phyloP scores from a whole-genome alignment of 2,888 invertebrate genomes.

The Standfussiana lucernea region DNA sequence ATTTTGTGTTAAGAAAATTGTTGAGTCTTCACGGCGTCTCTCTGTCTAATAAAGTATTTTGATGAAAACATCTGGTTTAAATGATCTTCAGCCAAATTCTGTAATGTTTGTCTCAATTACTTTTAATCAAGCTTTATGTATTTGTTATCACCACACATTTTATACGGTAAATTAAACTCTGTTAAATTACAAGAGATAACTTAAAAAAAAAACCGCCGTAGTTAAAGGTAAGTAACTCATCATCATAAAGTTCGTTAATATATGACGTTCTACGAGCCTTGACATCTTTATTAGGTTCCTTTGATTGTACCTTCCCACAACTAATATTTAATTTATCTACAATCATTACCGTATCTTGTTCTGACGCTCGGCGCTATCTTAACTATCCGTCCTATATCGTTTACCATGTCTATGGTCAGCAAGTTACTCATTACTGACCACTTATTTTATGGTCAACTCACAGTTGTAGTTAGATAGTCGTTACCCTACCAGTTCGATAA shows the following conservation, averaged over 20 bases:
- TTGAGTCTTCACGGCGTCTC: slow-evolving; percentile 48
- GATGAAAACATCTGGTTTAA: slow-evolving; percentile 34
- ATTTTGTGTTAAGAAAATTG: slow-evolving; percentile 41
- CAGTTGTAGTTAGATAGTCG: slow-evolving; percentile 54
- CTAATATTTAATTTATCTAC: slow-evolving; percentile 58
- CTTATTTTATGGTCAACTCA: slow-evolving; percentile 55
- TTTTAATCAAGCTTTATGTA: slow-evolving; percentile 32
- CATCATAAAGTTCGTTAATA: slow-evolving; percentile 45
- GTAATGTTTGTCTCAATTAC: slow-evolving; percentile 15
- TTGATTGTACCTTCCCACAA: slow-evolving; percentile 51
- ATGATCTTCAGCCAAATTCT: slow-evolving; percentile 26
- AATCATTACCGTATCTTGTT: slow-evolving; percentile 75
- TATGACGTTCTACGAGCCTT: slow-evolving; percentile 63
- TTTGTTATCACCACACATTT: slow-evolving; percentile 28
- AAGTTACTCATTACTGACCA: slow-evolving; percentile 62
- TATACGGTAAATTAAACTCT: slow-evolving; percentile 1
- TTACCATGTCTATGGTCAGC: slow-evolving; percentile 62
- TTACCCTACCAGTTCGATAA: slow-evolving; percentile 63
- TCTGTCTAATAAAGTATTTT: slow-evolving; percentile 43
- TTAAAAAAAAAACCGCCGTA: slow-evolving; percentile 1
- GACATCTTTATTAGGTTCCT: slow-evolving; percentile 69
- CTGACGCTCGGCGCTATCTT: slow-evolving; percentile 78
- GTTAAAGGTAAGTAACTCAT: slow-evolving; percentile 30
- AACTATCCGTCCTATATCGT: slow-evolving; percentile 79
- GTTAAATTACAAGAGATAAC: slow-evolving; percentile 4